Base-by-base conservation (phyloP, 2,113 vertebrate species). In the Heterochromis multidens region DNA sequence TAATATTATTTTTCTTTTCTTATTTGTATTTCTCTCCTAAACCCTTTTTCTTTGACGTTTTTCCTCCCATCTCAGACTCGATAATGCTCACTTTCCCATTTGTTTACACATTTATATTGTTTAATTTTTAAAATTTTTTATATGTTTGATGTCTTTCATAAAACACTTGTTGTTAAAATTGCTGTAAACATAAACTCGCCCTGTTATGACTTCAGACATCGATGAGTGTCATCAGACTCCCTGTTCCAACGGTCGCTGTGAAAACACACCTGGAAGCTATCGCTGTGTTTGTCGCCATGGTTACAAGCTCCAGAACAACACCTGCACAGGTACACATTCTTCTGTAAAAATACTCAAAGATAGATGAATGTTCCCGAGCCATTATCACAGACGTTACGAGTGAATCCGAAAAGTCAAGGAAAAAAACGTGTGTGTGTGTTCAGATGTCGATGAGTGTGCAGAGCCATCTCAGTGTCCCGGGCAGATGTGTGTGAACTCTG, bases 241-340 rank as follows among this genome's bases (percentile, higher is more conserved):
- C 1, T 98, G 97, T 89, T 81, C 95, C 62, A 94, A 89, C 4
- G 97, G 96, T 2, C 96, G 85, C 78, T 98, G 97, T 77, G 97
- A 97, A 79, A 98, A 97, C 91, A 96, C 94, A 0, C 95, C 95
- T 0, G 97, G 97, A 25, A 96, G 97, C 84, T 97, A 95, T 94
- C 95, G 92, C 60, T 98, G 97, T 60, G 74, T 95, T 80, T 98
- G 97, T 90, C 93, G 33, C 62, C 79, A 93, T 1, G 97, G 97
- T 54, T 96, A 88, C 94, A 90, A 60, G 82, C 90, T 95, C 19
- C 92, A 92, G 3, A 93, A 95, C 80, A 89, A 90, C 91, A 92
- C 91, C 81, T 96, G 96, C 19, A 80, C 86, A 93, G 96, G 96
- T 96, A 56, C 8, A 56, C 8, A 1, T n/a, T 7, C 27, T 23